These are phyloP conservation scores for Cavia aperea DNA, from an alignment of 2,113 vertebrate species.

Conservation along the genomic window DNA sequence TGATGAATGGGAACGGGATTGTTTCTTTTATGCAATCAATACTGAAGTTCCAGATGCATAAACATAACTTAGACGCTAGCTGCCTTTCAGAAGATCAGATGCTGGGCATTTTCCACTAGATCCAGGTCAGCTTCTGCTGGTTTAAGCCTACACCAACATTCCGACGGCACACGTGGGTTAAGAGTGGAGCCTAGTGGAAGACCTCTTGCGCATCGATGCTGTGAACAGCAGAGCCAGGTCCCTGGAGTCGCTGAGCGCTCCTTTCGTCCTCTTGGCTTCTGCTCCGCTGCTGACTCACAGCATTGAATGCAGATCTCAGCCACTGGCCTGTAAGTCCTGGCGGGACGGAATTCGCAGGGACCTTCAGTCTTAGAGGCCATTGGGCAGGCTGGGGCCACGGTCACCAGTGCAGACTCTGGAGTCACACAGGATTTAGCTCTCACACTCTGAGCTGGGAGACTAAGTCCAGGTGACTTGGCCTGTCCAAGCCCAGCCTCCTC, in stretches of 20 bases:
- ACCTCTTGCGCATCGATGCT: rapidly evolving
- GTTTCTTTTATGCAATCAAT: background rate
- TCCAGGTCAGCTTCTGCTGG: background rate
- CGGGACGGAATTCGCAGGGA: background rate
- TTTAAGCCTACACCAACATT: background rate
- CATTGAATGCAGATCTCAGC: background rate
- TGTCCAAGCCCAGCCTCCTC: background rate
- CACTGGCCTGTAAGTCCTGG: background rate
- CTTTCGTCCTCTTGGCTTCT: background rate
- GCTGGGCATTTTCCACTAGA: constrained; percentile 26
- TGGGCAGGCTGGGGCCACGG: rapidly evolving
- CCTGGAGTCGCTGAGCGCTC: background rate
- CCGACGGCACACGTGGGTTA: background rate
- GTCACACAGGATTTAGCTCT: background rate
- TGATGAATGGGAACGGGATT: background rate
- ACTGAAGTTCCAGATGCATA: background rate
- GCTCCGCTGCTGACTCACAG: background rate
- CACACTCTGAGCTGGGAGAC: background rate
- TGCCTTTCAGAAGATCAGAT: background rate
- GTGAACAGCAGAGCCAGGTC: background rate
- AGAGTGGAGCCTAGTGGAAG: background rate
- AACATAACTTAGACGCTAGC: background rate
- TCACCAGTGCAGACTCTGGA: background rate
- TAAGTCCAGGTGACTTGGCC: background rate
- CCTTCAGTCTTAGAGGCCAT: background rate